Evolutionary conservation across 2,113 vertebrate species (phyloP), one percentile per base, ranked within the genome.

Genomic region (Sturnus vulgaris): DNA sequence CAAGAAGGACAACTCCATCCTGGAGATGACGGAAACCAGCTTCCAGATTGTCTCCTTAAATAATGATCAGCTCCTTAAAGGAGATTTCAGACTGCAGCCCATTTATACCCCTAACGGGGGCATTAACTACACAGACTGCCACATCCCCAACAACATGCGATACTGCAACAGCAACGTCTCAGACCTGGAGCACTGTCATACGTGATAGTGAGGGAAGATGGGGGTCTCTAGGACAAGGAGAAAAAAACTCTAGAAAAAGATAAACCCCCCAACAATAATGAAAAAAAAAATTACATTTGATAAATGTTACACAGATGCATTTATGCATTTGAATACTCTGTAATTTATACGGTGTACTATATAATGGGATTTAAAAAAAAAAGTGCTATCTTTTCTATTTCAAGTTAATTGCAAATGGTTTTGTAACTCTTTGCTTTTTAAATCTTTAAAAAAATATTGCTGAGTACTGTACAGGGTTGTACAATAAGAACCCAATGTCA

Each of bases 321-420:
- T 98, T 98, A 98, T 97, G 98, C 98, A 98, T 98, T 98, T 97
- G 98, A 96, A 98, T 98, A 98, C 97, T 98, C 98, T 98, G 98
- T 98, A 98, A 99, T 99, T 99, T 99, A 99, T 99, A 99, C 98
- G 98, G 98, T 99, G 99, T 99, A 99, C 98, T 98, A 99, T 98
- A 98, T 99, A 98, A 99, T 98, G 98, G 98, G 98, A 98, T 98
- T 98, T 98, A 79, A 79, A 79, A 79, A 79, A 79, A 97, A 98
- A 98, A 98, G 98, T 98, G 98, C 98, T 99, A 99, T 99, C 98
- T 99, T 99, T 99, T 99, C 98, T 99, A 99, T 99, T 98, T 98
- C 98, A 98, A 98, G 98, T 98, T 98, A 98, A 98, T 98, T 98
- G 98, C 98, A 98, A 98, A 98, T 98, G 98, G 98, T 99, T 99